Conservation (phyloP, 2,797 vertebrate species). For the Gambelia wislizenii region DNA sequence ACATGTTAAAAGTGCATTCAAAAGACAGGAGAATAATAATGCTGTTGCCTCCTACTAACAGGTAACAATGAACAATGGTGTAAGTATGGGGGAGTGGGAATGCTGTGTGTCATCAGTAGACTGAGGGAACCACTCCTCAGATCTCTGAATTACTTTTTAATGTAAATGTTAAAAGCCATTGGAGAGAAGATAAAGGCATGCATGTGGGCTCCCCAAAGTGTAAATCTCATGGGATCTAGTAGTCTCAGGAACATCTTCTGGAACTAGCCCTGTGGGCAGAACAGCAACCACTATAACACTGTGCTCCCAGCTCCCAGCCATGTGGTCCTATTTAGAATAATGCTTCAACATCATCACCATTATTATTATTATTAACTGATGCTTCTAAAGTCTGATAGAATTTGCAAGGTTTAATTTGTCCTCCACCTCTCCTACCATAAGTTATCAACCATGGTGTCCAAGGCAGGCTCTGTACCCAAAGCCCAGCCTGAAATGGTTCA, state of each 20-base stretch:
- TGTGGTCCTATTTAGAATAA: background rate
- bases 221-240: background rate
- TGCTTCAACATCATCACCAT: too few relatives aligned
- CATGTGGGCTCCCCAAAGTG: background rate
- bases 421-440: background rate
- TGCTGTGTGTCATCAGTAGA: background rate
- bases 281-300: background rate
- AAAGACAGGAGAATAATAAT: too few relatives aligned
- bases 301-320: background rate
- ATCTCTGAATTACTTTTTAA: background rate
- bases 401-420: background rate
- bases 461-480: background rate
- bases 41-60: too few relatives aligned
- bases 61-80: too few relatives aligned
- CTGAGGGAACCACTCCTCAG: background rate
- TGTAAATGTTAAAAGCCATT: background rate
- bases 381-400: background rate
- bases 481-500: background rate
- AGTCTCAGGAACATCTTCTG: background rate
- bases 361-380: too few relatives aligned
- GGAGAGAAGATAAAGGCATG: background rate
- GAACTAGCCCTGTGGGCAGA: background rate
- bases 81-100: too few relatives aligned
- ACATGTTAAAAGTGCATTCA: too few relatives aligned
- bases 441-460: background rate